Evolutionary conservation across 2,797 vertebrate species (phyloP), one percentile per base, ranked within the genome.

Genomic region (Sebastiscus tertius): DNA sequence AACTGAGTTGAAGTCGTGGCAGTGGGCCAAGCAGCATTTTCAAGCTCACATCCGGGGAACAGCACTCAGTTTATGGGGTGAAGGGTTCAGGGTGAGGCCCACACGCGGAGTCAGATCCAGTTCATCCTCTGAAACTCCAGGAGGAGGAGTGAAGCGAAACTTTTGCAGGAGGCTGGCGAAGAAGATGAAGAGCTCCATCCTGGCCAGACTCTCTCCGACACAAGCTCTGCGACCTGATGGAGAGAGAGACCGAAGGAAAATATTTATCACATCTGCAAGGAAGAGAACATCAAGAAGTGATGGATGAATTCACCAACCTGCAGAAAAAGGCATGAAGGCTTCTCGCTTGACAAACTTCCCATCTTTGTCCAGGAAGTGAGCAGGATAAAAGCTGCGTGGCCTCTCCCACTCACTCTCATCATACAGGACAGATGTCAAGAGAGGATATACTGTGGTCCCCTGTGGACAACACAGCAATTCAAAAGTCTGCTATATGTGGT

Each of bases 271-370:
- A 26, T 56, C 33, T 62, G 42, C 13, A 14, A n/a, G 2, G 1
- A 22, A 16, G 1, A 5, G 1, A 6, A n/a, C 10, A 55, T 9
- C 0, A 8, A n/a, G 13, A 55, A 20, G 9, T 0, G 6, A 22
- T 2, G 0, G n/a, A n/a, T n/a, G n/a, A n/a, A n/a, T n/a, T n/a
- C n/a, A 83, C 73, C 2, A 46, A 95, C 94, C 95, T 93, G 95
- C 94, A 79, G 95, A 95, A 62, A 96, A 95, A 1, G 93, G 81
- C 77, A 96, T 74, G 88, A 95, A 95, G 76, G 94, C 93, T 0
- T 95, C 91, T 72, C 66, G 85, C 69, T 91, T 94, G 22, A 89
- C 5, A 42, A 94, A 94, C 18, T 80, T 87, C 2, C 92, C 92
- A 1, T 95, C 84, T 34, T 92, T 77, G 86, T 92, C 87, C 58